Percentiles rank a stretch among this genome's conserved stretches.
These are phyloP conservation scores for Cremastinae sp. DNA, from an alignment of 2,888 invertebrate species.

Conservation along the genomic window DNA sequence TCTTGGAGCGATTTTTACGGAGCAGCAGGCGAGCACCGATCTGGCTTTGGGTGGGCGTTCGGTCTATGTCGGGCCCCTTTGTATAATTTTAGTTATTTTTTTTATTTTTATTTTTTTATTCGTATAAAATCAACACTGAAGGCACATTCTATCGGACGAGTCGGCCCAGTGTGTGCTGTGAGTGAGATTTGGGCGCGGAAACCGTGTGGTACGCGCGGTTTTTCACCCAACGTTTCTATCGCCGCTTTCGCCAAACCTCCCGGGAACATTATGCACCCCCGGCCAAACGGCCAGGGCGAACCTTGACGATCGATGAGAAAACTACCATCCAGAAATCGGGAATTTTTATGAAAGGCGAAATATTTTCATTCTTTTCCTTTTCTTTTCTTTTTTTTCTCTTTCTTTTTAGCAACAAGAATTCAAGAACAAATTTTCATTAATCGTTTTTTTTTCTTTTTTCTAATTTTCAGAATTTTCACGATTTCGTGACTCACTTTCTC, in stretches of 20 bases:
- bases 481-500: conserved; percentile 26
- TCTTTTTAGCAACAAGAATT: not conserved
- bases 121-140: conserved; percentile 95
- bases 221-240: conserved; percentile 64
- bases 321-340: conserved; percentile 19
- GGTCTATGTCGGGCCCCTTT: conserved; percentile 95
- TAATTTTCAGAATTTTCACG: conserved; percentile 22
- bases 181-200: conserved; percentile 83
- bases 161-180: conserved; percentile 92
- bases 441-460: conserved; percentile 60
- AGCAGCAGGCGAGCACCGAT: conserved; percentile 80
- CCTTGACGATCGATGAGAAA: conserved; percentile 19
- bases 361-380: not conserved
- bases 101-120: conserved; percentile 86
- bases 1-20: conserved; percentile 66
- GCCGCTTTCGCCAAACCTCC: conserved; percentile 71
- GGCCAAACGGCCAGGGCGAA: conserved; percentile 47
- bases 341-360: conserved; percentile 16
- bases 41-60: conserved; percentile 86
- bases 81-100: conserved; percentile 88
- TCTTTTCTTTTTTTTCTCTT: conserved; percentile 3
- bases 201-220: conserved; percentile 68
- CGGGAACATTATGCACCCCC: conserved; percentile 78
- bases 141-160: conserved; percentile 97
- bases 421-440: conserved; percentile 13